These are phyloP conservation scores for Tiphia femorata DNA, from an alignment of 2,888 invertebrate genomes.

Conservation along the genomic window DNA sequence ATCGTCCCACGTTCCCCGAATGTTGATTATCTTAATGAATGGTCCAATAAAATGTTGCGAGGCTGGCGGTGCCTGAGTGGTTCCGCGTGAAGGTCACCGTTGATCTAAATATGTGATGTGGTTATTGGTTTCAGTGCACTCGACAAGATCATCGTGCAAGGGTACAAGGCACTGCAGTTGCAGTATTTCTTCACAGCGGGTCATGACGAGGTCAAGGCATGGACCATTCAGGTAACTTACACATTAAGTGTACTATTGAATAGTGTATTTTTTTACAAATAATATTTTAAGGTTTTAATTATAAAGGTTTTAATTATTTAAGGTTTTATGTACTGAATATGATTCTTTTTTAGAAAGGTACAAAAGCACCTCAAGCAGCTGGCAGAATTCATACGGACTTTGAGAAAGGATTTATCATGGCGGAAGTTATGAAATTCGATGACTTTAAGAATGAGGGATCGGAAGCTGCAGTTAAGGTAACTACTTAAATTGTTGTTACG, in stretches of 20 bases:
- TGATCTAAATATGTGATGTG: no score
- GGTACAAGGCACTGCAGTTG: slow-evolving; percentile 95
- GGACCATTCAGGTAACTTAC: slow-evolving; percentile 95
- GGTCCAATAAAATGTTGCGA: no score
- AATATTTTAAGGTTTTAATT: no score
- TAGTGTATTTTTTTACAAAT: no score
- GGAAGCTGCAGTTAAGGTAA: slow-evolving; percentile 88
- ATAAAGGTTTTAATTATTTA: no score
- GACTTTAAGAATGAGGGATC: slow-evolving; percentile 98
- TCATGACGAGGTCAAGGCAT: slow-evolving; percentile 98
- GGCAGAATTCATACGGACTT: slow-evolving; percentile 99
- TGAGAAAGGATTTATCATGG: slow-evolving; percentile 99
- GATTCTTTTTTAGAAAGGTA: slow-evolving; percentile 97
- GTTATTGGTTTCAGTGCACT: slow-evolving; percentile 81
- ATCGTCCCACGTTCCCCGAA: no score
- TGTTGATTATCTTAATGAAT: no score
- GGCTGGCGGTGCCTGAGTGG: no score
- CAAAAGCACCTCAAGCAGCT: slow-evolving; percentile 98
- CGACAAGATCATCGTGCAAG: slow-evolving; percentile 97
- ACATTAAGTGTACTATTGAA: no score
- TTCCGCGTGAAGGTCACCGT: no score
- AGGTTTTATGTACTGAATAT: no score
- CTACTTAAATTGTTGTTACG: neutral
- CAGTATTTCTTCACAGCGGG: slow-evolving; percentile 99
- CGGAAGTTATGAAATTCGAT: slow-evolving; percentile 98